phyloP scores from a whole-genome alignment of 1,140 invertebrate genomes.

The Drosophila lowei region DNA sequence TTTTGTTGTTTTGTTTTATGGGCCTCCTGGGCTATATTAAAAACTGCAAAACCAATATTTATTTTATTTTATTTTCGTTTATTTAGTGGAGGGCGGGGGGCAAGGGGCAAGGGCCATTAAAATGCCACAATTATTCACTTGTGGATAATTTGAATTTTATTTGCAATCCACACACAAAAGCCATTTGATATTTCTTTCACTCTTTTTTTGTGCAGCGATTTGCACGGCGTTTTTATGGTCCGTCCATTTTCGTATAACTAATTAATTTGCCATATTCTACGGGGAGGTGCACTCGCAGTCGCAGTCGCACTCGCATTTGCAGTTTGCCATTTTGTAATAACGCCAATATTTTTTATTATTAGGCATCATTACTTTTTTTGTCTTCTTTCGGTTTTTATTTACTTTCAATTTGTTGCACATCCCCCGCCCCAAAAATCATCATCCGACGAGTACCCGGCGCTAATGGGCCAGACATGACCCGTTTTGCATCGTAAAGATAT shows the following conservation, averaged over 20 bases:
- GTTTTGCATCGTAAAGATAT: slow-evolving; percentile 30
- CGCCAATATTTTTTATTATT: slow-evolving; percentile 36
- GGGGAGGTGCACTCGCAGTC: slow-evolving; percentile 2
- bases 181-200: slow-evolving; percentile 12
- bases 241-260: slow-evolving; percentile 74
- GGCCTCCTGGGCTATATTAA: slow-evolving; percentile 76
- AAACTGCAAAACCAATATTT: slow-evolving; percentile 55
- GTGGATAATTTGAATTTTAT: slow-evolving; percentile 79
- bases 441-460: slow-evolving; percentile 54
- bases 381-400: slow-evolving; percentile 60
- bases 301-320: slow-evolving; percentile 4
- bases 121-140: slow-evolving; percentile 79
- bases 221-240: slow-evolving; percentile 55
- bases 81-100: not conserved
- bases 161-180: slow-evolving; percentile 35
- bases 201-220: slow-evolving; percentile 33
- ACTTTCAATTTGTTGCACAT: slow-evolving; percentile 76
- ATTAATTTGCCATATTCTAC: slow-evolving; percentile 79
- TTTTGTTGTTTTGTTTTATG: slow-evolving; percentile 53
- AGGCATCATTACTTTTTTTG: slow-evolving; percentile 9
- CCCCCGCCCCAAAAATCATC: slow-evolving; percentile 12
- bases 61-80: slow-evolving; percentile 40
- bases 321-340: slow-evolving; percentile 66
- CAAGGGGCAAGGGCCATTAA: slow-evolving; percentile 49
- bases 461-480: slow-evolving; percentile 70